Evolutionary conservation across 2,113 vertebrate genomes (phyloP).

Genomic region (Hemiprocne comata): DNA sequence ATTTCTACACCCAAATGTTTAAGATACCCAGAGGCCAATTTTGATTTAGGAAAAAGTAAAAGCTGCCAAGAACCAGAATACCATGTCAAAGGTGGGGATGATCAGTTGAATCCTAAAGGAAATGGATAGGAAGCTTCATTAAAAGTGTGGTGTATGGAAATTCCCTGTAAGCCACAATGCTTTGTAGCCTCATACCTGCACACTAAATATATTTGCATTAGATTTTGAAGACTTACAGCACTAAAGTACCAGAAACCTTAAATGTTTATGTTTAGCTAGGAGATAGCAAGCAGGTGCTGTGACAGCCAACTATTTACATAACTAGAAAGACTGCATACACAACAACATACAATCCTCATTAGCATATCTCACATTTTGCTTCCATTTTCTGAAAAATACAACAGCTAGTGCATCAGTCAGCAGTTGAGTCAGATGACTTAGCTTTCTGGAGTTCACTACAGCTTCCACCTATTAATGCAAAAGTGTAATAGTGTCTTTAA

Average conservation of each 20-base stretch:
- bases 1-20: background rate
- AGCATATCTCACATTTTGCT: background rate
- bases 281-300: background rate
- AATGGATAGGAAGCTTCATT: background rate
- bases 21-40: background rate
- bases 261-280: background rate
- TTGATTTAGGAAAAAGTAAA: background rate
- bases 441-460: background rate
- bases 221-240: background rate
- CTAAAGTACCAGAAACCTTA: background rate
- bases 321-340: background rate
- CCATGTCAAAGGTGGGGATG: background rate
- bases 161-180: background rate
- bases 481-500: background rate
- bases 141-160: background rate
- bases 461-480: background rate
- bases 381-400: background rate
- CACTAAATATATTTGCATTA: background rate
- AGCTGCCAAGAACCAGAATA: background rate
- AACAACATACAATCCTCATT: background rate
- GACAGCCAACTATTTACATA: background rate
- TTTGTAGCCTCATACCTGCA: background rate
- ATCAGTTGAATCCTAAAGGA: background rate
- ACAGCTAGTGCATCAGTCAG: background rate
- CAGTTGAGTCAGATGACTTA: background rate